Percentiles rank a stretch among this genome's conserved stretches.
These are phyloP conservation scores for Clepsis dumicolana DNA, from an alignment of 2,888 invertebrate species.

Conservation along the genomic window DNA sequence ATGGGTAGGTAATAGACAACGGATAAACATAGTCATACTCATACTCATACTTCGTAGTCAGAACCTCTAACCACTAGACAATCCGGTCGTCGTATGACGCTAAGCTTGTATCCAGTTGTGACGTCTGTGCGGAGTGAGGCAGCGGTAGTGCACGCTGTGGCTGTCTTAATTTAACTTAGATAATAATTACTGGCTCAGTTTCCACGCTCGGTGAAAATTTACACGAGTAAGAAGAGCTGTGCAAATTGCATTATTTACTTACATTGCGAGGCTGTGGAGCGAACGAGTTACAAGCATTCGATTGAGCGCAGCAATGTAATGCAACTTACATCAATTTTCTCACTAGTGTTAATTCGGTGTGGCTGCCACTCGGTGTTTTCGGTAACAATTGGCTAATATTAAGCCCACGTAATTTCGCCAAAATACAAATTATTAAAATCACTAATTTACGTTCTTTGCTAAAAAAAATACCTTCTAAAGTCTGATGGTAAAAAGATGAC, in stretches of 20 bases:
- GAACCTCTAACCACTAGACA: neutral
- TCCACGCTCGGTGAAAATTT: constrained; percentile 8
- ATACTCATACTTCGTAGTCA: no score
- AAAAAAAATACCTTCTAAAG: neutral
- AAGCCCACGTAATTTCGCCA: neutral
- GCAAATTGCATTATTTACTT: no score
- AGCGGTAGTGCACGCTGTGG: constrained; percentile 4
- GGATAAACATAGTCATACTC: no score
- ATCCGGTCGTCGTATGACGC: no score
- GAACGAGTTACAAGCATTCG: no score
- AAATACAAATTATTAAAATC: neutral
- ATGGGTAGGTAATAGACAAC: no score
- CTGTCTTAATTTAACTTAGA: constrained; percentile 37
- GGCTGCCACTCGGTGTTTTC: neutral
- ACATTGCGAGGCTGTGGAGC: no score
- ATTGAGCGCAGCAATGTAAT: no score
- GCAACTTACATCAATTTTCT: no score
- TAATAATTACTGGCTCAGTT: constrained; percentile 33
- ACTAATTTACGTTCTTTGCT: neutral
- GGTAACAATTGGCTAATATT: neutral
- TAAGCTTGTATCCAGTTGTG: neutral
- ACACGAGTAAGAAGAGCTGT: no score
- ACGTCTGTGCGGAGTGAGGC: neutral
- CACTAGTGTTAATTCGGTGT: no score
- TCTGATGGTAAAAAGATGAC: constrained; percentile 11